Percentiles rank a stretch among this genome's conserved stretches.
Conservation (phyloP, 2,113 vertebrate species). For the Gavia stellata region DNA sequence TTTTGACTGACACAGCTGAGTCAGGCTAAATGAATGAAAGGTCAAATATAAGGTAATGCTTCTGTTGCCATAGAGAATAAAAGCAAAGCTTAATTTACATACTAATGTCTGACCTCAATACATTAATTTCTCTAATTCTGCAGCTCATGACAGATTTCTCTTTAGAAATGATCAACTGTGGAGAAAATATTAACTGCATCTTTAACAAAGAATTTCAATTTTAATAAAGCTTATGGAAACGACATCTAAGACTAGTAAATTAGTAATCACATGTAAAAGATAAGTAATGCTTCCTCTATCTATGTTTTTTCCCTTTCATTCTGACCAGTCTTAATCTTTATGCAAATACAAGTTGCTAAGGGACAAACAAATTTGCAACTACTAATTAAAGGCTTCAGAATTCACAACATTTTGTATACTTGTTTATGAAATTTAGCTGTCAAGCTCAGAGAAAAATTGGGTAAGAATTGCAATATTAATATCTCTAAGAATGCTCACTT, state of each 20-base stretch:
- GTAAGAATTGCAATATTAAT: neutral
- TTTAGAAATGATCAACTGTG: conserved; percentile 39
- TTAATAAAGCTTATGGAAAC: conserved; percentile 40
- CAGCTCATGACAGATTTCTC: neutral
- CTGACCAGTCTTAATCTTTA: conserved; percentile 55
- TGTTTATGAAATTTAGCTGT: neutral
- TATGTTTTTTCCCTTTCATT: conserved; percentile 27
- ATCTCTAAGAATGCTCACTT: conserved; percentile 11
- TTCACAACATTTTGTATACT: neutral
- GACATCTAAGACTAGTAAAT: neutral
- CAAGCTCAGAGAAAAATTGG: neutral
- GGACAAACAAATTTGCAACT: conserved; percentile 54
- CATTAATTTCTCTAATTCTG: conserved; percentile 41
- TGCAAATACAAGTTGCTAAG: conserved; percentile 55
- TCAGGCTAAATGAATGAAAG: conserved; percentile 44
- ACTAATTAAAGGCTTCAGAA: conserved; percentile 55
- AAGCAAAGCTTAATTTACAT: conserved; percentile 41
- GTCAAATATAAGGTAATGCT: conserved; percentile 42
- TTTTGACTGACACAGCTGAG: conserved; percentile 38
- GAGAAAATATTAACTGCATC: conserved; percentile 23
- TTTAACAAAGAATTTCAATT: conserved; percentile 30
- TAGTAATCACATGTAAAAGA: too few species aligned
- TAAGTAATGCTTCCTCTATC: conserved; percentile 16
- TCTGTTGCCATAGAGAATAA: neutral
- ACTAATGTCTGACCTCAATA: conserved; percentile 40